Evolutionary conservation across 2,888 invertebrate genomes (phyloP), one percentile per base, ranked within the genome.

Genomic region (Synergus gifuensis): DNA sequence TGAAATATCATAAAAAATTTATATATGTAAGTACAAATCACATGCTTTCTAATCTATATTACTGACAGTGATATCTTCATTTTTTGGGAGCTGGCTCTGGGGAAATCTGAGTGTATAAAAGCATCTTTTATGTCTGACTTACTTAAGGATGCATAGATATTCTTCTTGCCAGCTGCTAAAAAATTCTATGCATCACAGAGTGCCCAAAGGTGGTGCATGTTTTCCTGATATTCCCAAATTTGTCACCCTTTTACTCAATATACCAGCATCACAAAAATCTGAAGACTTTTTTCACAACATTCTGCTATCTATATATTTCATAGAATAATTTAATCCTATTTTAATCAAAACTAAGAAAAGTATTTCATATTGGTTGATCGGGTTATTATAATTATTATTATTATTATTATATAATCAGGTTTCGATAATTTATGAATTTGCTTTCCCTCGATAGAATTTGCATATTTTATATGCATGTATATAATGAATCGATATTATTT

Each of bases 151-250:
- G 22, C 28, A 28, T 62, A 62, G 62, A 62, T 62, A 62, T 28
- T 62, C 62, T 62, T 62, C 62, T 22, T 28, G 28, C 22, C 22
- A 4, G 0, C 11, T 28, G 62, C 22, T 62, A 28, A 28, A 62
- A 62, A 62, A 62, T 62, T 28, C 28, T 62, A 62, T 62, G 62
- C 62, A 62, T 62, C 28, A 28, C 28, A 62, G 22, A 62, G 62
- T 28, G 28, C 28, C 62, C 14, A 5, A 28, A 62, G 28, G 62
- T 62, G 14, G 5, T 3, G 14, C 46, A 14, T 14, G 62, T 62
- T 62, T 22, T 28, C 11, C 28, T 14, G 28, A 14, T 28, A 28
- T 62, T 62, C 58, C 18, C 58, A 58, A 58, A 58, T 58, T 58
- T 58, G 58, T 18, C 58, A 58, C 58, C 9, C n/a, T 18, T 18